phyloP scores from a whole-genome alignment of 2,888 invertebrate species.

The Machimus rusticus region DNA sequence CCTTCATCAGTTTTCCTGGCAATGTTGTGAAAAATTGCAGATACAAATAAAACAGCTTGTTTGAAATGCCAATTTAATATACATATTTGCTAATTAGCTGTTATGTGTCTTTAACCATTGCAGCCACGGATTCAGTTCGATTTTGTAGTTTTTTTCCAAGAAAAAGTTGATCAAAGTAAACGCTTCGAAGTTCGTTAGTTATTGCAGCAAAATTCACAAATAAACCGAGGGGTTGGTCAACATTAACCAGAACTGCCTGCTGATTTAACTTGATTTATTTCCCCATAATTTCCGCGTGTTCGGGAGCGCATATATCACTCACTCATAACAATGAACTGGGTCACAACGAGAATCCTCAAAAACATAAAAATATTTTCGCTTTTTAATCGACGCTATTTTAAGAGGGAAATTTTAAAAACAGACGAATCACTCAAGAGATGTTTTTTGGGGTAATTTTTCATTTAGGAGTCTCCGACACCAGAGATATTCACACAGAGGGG shows the following conservation, averaged over 20 bases:
- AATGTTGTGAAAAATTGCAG: not conserved
- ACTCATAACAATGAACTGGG: constrained; percentile 9
- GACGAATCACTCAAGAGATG: not conserved
- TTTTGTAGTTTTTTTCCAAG: not conserved
- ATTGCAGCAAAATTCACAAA: not conserved
- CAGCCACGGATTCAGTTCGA: not conserved
- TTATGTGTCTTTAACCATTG: not conserved
- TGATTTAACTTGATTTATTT: constrained; percentile 5
- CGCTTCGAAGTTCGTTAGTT: not conserved
- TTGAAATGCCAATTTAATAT: not conserved
- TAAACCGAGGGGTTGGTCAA: not conserved
- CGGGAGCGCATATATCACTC: not conserved
- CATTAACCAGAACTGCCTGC: not conserved
- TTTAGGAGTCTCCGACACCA: not conserved
- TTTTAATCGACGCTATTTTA: constrained; percentile 17
- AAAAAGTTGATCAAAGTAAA: not conserved
- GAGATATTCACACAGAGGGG: not conserved
- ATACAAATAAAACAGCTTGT: not conserved
- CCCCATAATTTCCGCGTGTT: not conserved
- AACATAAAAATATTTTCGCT: constrained; percentile 29
- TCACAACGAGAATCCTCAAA: not conserved
- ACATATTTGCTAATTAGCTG: not conserved
- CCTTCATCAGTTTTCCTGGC: not conserved
- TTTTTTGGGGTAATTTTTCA: not conserved
- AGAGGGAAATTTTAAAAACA: constrained; percentile 10